A percentile compares a stretch with the other conserved stretches of the same genome.
Conservation (phyloP, 2,113 vertebrate genomes). For the Lepus americanus region DNA sequence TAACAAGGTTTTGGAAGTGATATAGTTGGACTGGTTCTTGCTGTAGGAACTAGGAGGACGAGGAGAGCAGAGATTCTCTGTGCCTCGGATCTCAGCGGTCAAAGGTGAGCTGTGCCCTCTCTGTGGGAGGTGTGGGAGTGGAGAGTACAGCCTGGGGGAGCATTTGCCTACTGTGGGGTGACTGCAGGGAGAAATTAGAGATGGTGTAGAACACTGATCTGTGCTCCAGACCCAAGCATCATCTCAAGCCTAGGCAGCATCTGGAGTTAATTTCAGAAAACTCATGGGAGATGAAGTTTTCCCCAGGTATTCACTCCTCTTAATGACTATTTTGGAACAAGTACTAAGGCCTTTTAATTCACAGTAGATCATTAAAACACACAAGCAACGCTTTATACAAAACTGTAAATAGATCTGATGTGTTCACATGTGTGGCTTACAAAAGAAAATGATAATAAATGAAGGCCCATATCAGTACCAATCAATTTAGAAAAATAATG, state of each 20-base stretch:
- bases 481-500: background rate
- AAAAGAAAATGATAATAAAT: background rate
- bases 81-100: background rate
- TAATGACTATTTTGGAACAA: background rate
- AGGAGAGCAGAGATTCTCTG: background rate
- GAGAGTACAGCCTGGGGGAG: too few species aligned
- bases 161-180: fast-evolving
- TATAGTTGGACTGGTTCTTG: background rate
- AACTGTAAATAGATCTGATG: too few species aligned
- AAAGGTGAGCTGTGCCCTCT: background rate
- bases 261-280: background rate
- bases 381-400: background rate
- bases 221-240: background rate
- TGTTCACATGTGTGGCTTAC: background rate
- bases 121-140: background rate
- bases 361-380: background rate
- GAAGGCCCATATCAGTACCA: too few species aligned
- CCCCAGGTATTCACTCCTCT: background rate
- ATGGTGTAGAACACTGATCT: background rate
- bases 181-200: fast-evolving
- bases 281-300: background rate
- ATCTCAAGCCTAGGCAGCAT: too few species aligned
- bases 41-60: background rate
- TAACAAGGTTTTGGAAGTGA: background rate
- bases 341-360: background rate